Evolutionary conservation across 35 echinoderm and acorn worm genomes (phyloP), one percentile per base, ranked within the genome.

Genomic region (Nesometra sesokonis): DNA sequence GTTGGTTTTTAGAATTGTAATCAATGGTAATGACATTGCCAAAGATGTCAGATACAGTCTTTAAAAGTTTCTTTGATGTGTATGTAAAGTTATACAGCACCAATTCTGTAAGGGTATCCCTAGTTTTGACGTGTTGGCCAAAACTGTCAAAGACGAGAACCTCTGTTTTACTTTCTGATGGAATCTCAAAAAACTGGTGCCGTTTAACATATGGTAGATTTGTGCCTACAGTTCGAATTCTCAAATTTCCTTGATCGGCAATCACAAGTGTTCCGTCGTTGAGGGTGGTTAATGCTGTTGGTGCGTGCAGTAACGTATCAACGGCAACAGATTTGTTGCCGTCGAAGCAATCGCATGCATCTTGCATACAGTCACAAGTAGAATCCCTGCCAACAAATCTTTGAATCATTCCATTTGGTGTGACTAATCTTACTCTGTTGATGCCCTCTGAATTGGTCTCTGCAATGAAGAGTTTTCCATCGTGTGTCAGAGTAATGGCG

Each of bases 171-270:
- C 91, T 77, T 5, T 91, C 91, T 2, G 94, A 90, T 0, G 86
- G 30, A 27, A 97, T 90, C 37, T 93, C 86, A 39, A 91, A 97
- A 77, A 85, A 37, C 31, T 86, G 82, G 35, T 37, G 57, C 4
- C 89, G 86, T 0, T 87, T 78, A 19, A 93, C 82, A 27, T 84
- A 35, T 0, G 94, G 94, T 3, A 81, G 38, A 21, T 86, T 52
- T 4, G 81, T 78, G 37, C 77, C 37, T 29, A 99, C 78, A 30
- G 67, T 87, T 1, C 93, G 96, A n/a, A 99, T 81, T 78, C 96
- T 90, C 9, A 94, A 78, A 77, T 99, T 99, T 30, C 96, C 90
- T 88, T 99, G 96, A 86, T 99, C 96, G 0, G 93, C 88, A 32
- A 99, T 86, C 35, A 91, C 79, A 2, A 99, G 84, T 29, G 89